phyloP scores from a whole-genome alignment of 2,113 vertebrate species.

The Propithecus coquereli region DNA sequence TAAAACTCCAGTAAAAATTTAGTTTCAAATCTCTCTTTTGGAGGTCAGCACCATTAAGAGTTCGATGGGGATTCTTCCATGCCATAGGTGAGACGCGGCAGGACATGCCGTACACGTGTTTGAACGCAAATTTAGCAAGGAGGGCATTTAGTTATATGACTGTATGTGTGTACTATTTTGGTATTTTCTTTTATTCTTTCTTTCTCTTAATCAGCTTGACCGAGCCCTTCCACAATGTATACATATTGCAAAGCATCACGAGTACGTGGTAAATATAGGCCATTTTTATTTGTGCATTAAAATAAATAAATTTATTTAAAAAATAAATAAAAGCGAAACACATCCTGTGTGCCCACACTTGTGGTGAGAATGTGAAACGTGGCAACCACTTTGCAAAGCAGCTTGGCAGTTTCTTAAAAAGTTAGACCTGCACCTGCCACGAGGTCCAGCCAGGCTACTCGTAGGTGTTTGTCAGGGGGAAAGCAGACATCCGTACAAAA shows the following conservation, averaged over 20 bases:
- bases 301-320: not conserved
- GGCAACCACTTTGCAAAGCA: not conserved
- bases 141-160: too few relatives aligned
- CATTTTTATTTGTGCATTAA: not conserved
- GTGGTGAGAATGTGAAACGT: not conserved
- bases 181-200: not conserved
- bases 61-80: not conserved
- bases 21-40: not conserved
- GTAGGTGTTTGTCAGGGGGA: not conserved
- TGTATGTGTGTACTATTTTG: not conserved
- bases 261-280: not conserved
- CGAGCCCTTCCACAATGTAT: not conserved
- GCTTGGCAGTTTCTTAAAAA: not conserved
- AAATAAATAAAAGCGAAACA: not conserved
- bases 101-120: accelerated
- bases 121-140: accelerated
- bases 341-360: not conserved
- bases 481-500: not conserved
- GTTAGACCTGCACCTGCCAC: not conserved
- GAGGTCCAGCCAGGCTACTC: not conserved
- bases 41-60: not conserved
- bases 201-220: not conserved
- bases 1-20: not conserved
- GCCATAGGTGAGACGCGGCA: accelerated
- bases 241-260: not conserved